Base-by-base conservation (phyloP, 1,140 invertebrate genomes). In the Bilobella aurantiaca region DNA sequence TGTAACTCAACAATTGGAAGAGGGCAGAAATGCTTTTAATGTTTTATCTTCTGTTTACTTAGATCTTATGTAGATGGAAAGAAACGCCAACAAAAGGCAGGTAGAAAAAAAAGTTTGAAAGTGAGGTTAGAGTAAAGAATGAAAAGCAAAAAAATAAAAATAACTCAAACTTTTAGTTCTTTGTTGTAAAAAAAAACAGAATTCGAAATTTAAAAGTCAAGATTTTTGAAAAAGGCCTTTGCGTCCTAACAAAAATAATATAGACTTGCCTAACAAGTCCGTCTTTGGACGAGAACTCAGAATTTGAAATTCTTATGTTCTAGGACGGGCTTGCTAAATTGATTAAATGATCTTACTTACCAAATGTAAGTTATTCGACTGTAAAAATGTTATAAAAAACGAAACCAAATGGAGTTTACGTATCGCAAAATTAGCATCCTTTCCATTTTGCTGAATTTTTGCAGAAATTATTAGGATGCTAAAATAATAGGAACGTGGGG, bases 21-120 rank as follows among this genome's bases (percentile, higher is more conserved):
- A 53, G 23, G 21, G 21, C 5, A 53, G 21, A 53, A 23, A 53
- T 5, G 49, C 49, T 53, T 53, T 53, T 53, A 53, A 53, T 23
- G 49, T 53, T 53, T 53, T 16, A 14, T 53, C 49, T 14, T 53
- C 25, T 8, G 8, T 53, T 53, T 8, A 53, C 49, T 23, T 14
- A 53, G 49, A 53, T 53, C 49, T 53, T 23, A 53, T 53, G 49
- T 53, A 53, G 49, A 53, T 53, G 49, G 49, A 53, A 53, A 16
- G 21, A 53, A 3, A 23, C n/a, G n/a, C n/a, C n/a, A n/a, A n/a
- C n/a, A 16, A 53, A 53, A 14, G 49, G 23, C 14, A 8, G 23
- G 5, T 5, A 53, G 25, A 53, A 53, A 53, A 14, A 53, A 53
- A 53, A 23, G 25, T 5, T 53, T 23, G 14, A 53, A n/a, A n/a